Conservation (phyloP, 2,888 invertebrate species). For the Therioaphis trifolii region DNA sequence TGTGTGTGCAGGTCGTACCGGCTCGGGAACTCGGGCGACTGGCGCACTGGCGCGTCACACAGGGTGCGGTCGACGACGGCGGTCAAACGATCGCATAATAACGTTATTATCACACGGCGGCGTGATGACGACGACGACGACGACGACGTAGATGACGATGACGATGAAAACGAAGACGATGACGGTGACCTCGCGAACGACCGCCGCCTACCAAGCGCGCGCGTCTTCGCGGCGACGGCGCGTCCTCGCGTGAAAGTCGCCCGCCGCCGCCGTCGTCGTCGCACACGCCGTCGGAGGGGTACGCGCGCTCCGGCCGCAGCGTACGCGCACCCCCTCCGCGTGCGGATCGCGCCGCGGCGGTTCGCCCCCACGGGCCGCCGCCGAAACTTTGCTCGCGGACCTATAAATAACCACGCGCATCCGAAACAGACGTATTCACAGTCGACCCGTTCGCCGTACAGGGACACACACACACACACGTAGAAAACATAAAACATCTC, state of each 20-base stretch:
- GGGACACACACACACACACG: conserved; percentile 11
- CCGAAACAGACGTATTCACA: conserved; percentile 41
- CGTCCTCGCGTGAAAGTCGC: conserved; percentile 40
- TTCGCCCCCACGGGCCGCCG: conserved; percentile 19
- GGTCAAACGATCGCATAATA: too few species aligned
- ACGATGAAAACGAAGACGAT: too few species aligned
- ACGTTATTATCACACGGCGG: too few species aligned
- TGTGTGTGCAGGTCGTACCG: too few species aligned
- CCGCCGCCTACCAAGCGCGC: background rate
- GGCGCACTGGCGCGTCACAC: background rate
- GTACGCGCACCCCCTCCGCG: background rate
- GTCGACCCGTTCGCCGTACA: conserved; percentile 34
- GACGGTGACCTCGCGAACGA: background rate
- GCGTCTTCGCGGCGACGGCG: background rate
- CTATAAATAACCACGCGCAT: conserved; percentile 37
- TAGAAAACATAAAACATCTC: background rate
- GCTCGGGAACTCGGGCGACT: background rate
- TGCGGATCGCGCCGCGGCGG: too few species aligned
- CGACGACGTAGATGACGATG: background rate
- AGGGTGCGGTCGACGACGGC: background rate
- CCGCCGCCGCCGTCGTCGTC: background rate
- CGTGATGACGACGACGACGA: background rate
- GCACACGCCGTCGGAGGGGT: conserved; percentile 31
- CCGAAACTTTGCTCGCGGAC: background rate
- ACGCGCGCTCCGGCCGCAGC: background rate